Evolutionary conservation across 2,888 invertebrate species (phyloP), one percentile per base, ranked within the genome.

Genomic region (Andrena chrysosceles): DNA sequence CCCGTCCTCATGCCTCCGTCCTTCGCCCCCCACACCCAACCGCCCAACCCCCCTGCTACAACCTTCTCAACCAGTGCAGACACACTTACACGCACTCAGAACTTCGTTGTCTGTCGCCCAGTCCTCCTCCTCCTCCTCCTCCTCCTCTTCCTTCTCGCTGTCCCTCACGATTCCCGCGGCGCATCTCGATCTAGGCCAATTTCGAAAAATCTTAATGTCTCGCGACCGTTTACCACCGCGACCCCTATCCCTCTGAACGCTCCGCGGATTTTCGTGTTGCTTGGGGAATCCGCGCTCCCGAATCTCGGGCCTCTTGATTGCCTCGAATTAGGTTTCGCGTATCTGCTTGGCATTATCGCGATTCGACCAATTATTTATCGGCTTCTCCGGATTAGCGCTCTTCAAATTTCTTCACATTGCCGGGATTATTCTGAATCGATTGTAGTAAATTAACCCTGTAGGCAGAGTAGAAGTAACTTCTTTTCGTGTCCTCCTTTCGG

Each of bases 171-270:
- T 90, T 89, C 87, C 86, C 87, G 85, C 88, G 86, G 86, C 81
- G 84, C 48, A 89, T 85, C 83, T 87, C 88, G 89, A 90, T 89
- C 91, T 90, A 89, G 89, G 90, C 88, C 91, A 91, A 91, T 92
- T 86, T 86, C 82, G 87, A 88, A 90, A 90, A 90, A 87, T 87
- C 80, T 84, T 82, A 77, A 76, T 49, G 73, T 63, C 74, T 62
- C 60, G 20, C 70, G 54, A 66, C 20, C 67, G 68, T 42, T 26
- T 52, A 8, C 54, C 10, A 26, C 71, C 26, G 20, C 77, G 16
- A 31, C 35, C 56, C 67, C 26, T 35, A 54, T 52, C n/a, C 59
- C 64, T n/a, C 49, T 49, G 54, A 76, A 76, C 42, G 35, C 76
- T 54, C 31, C 13, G 42, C 16, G 26, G 23, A 48, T n/a, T 54